Evolutionary conservation across 2,113 vertebrate species (phyloP).

Genomic region (Lagenorhynchus albirostris): DNA sequence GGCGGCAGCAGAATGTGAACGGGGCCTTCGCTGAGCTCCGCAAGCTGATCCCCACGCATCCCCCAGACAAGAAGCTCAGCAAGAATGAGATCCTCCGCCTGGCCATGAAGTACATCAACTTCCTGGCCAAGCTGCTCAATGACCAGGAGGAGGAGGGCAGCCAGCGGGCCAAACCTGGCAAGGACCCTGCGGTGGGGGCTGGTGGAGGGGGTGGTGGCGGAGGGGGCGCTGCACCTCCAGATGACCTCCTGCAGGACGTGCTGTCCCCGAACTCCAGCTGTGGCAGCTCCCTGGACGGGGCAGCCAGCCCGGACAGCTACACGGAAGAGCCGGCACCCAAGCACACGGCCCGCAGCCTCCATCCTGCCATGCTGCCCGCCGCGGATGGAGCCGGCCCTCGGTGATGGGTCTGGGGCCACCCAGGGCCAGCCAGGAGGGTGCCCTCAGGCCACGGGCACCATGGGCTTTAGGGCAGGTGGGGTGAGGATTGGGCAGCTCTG

Average conservation of each 20-base stretch:
- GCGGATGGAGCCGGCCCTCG: slow-evolving; percentile 87
- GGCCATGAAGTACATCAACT: slow-evolving; percentile 98
- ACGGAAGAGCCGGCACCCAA: slow-evolving; percentile 89
- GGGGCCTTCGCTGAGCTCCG: slow-evolving; percentile 95
- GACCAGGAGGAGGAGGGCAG: slow-evolving; percentile 95
- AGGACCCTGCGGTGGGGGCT: slow-evolving; percentile 78
- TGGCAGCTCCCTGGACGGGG: slow-evolving; percentile 92
- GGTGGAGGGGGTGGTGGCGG: background rate
- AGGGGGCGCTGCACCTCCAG: slow-evolving; percentile 84
- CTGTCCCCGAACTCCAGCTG: slow-evolving; percentile 95
- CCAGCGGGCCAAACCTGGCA: slow-evolving; percentile 85
- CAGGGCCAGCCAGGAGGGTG: background rate
- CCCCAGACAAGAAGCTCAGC: slow-evolving; percentile 95
- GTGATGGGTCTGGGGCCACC: slow-evolving; percentile 82
- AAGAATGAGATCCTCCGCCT: slow-evolving; percentile 97
- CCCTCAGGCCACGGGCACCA: background rate
- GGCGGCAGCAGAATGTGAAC: slow-evolving; percentile 97
- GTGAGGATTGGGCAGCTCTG: slow-evolving; percentile 5
- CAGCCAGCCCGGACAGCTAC: slow-evolving; percentile 94
- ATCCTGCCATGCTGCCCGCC: slow-evolving; percentile 88
- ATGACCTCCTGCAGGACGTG: slow-evolving; percentile 92
- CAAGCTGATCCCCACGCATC: slow-evolving; percentile 95
- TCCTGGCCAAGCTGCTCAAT: slow-evolving; percentile 94
- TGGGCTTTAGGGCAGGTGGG: background rate
- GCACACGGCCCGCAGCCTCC: slow-evolving; percentile 82